Evolutionary conservation across 2,888 invertebrate genomes (phyloP).

Genomic region (Tenthredo scrophulariae): DNA sequence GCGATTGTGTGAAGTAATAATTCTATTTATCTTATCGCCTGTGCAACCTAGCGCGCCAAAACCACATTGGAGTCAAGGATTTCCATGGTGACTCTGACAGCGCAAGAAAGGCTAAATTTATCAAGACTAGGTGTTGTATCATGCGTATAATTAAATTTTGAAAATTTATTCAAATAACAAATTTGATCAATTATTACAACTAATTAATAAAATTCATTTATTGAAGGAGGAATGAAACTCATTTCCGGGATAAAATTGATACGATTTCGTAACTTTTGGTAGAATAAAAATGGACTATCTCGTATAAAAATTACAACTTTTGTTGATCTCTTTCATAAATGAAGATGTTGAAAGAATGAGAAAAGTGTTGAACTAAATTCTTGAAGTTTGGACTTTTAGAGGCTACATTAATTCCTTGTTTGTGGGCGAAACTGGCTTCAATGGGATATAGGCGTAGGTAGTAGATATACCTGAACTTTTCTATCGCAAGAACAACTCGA

Average conservation of each 20-base stretch:
- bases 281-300: not conserved
- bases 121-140: not conserved
- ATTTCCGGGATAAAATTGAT: no score
- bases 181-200: not conserved
- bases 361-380: constrained; percentile 5
- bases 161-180: not conserved
- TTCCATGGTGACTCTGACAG: constrained; percentile 13
- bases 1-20: constrained; percentile 5
- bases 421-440: constrained; percentile 41
- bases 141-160: not conserved
- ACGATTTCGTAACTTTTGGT: not conserved
- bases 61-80: constrained; percentile 42
- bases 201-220: no score
- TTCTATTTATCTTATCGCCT: constrained; percentile 36
- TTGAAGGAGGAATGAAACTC: no score
- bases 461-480: constrained; percentile 39
- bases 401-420: not conserved
- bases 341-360: not conserved
- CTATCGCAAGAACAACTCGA: constrained; percentile 28
- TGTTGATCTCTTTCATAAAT: not conserved
- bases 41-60: constrained; percentile 17
- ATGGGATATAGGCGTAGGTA: constrained; percentile 35
- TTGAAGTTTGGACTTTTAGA: not conserved
- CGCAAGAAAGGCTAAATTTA: constrained; percentile 21
- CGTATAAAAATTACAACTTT: not conserved